Conservation (phyloP, 2,113 vertebrate species). For the Lucifuga dentata region DNA sequence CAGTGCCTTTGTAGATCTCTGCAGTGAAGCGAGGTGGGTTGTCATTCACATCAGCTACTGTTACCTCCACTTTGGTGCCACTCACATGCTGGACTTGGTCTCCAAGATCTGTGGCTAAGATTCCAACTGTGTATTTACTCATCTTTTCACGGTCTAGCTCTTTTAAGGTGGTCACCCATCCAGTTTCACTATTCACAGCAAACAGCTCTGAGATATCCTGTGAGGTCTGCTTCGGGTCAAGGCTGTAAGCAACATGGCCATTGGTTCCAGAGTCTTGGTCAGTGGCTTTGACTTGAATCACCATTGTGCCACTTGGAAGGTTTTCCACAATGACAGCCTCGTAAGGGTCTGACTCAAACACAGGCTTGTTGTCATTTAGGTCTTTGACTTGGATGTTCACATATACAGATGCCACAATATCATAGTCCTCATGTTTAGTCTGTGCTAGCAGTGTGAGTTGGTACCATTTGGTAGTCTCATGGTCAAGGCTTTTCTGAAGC, state of each 20-base stretch:
- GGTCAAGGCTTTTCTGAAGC: slow-evolving; percentile 92
- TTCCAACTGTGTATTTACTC: slow-evolving; percentile 83
- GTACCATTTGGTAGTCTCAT: slow-evolving; percentile 96
- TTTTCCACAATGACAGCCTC: slow-evolving; percentile 93
- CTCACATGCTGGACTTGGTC: slow-evolving; percentile 89
- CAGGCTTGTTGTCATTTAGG: slow-evolving; percentile 92
- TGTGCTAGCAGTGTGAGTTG: slow-evolving; percentile 90
- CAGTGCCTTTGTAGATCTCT: slow-evolving; percentile 97
- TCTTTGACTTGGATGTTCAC: slow-evolving; percentile 95
- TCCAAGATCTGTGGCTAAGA: slow-evolving; percentile 91
- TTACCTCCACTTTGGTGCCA: slow-evolving; percentile 86
- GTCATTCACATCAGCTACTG: slow-evolving; percentile 94
- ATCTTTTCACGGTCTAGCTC: slow-evolving; percentile 91
- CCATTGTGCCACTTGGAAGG: slow-evolving; percentile 87
- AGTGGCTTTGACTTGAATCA: slow-evolving; percentile 92
- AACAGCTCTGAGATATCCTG: slow-evolving; percentile 88
- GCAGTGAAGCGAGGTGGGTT: slow-evolving; percentile 95
- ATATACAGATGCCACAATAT: slow-evolving; percentile 86
- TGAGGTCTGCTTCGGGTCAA: slow-evolving; percentile 85
- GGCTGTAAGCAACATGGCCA: slow-evolving; percentile 89
- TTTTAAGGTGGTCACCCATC: slow-evolving; percentile 95
- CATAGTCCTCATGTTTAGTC: slow-evolving; percentile 80
- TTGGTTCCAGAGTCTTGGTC: slow-evolving; percentile 93
- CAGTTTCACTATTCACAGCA: slow-evolving; percentile 89
- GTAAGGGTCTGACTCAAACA: slow-evolving; percentile 93